These are phyloP conservation scores for Drosophila ironensis DNA, from an alignment of 1,140 invertebrate genomes.

Conservation along the genomic window DNA sequence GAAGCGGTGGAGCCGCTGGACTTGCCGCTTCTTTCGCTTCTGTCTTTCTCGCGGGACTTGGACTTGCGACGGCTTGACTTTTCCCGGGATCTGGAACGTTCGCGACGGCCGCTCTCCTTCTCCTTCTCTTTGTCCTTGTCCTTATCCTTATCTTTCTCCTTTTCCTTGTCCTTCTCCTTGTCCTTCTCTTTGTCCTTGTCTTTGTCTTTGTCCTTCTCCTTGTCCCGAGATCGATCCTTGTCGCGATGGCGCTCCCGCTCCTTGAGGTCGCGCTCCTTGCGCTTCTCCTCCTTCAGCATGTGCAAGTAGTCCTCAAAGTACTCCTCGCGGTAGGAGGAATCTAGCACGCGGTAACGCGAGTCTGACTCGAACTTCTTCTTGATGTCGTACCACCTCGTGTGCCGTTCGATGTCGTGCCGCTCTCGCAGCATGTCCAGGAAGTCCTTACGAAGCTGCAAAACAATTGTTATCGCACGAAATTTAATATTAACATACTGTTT, in stretches of 20 bases:
- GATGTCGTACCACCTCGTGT: constrained; percentile 95
- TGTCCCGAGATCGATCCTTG: constrained; percentile 54
- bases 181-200: constrained; percentile 63
- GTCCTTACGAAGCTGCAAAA: constrained; percentile 93
- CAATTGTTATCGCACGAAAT: not conserved
- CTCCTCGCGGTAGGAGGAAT: constrained; percentile 92
- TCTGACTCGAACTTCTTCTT: constrained; percentile 97
- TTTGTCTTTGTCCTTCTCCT: constrained; percentile 47
- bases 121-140: constrained; percentile 43
- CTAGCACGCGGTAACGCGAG: constrained; percentile 94
- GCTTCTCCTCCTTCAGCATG: constrained; percentile 91
- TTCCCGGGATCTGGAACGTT: constrained; percentile 84
- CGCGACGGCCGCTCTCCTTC: constrained; percentile 82
- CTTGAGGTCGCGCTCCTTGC: constrained; percentile 80
- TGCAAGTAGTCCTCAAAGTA: constrained; percentile 96
- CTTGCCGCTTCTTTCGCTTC: constrained; percentile 83
- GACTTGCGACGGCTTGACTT: constrained; percentile 84
- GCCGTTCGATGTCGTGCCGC: constrained; percentile 89
- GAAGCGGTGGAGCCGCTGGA: constrained; percentile 33
- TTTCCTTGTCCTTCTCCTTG: constrained; percentile 75
- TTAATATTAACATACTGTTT: not conserved
- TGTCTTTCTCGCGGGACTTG: constrained; percentile 84
- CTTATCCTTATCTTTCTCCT: constrained; percentile 37
- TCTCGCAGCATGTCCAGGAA: constrained; percentile 91
- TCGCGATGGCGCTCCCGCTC: constrained; percentile 80